These are phyloP conservation scores for Eciton burchellii DNA, from an alignment of 1,140 invertebrate genomes.

Conservation along the genomic window DNA sequence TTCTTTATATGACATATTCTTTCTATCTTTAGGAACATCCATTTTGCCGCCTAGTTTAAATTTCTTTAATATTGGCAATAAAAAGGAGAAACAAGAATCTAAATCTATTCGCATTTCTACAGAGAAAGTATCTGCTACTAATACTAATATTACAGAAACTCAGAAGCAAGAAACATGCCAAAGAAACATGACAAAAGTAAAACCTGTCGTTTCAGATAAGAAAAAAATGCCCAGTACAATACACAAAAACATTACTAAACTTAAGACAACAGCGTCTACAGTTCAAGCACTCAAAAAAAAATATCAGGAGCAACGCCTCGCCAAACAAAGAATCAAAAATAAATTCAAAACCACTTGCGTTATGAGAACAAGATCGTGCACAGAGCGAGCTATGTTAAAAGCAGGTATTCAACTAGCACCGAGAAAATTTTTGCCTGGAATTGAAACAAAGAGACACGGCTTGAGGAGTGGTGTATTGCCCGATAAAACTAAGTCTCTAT, in stretches of 20 bases:
- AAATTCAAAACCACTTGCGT: conserved; percentile 80
- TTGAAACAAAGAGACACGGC: conserved; percentile 79
- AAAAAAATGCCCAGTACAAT: conserved; percentile 70
- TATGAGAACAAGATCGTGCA: conserved; percentile 82
- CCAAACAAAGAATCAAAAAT: conserved; percentile 85
- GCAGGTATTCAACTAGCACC: conserved; percentile 70
- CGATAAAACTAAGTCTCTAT: conserved; percentile 64
- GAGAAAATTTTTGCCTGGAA: conserved; percentile 75
- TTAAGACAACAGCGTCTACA: conserved; percentile 83
- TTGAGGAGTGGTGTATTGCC: conserved; percentile 79
- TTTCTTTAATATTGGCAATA: conserved; percentile 88
- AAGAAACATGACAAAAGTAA: conserved; percentile 74
- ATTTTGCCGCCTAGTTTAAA: conserved; percentile 91
- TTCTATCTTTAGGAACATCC: conserved; percentile 87
- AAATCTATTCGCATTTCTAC: conserved; percentile 66
- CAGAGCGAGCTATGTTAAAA: conserved; percentile 75
- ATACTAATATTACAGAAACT: conserved; percentile 63
- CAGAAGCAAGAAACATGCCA: conserved; percentile 63
- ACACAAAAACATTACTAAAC: conserved; percentile 76
- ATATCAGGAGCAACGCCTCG: conserved; percentile 88
- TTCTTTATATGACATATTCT: conserved; percentile 50
- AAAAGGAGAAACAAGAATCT: conserved; percentile 80
- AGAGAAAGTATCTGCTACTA: conserved; percentile 66
- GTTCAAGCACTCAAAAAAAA: conserved; percentile 88
- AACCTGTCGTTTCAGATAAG: conserved; percentile 69